Evolutionary conservation across 2,888 invertebrate genomes (phyloP), one percentile per base, ranked within the genome.

Genomic region (Acleris literana): DNA sequence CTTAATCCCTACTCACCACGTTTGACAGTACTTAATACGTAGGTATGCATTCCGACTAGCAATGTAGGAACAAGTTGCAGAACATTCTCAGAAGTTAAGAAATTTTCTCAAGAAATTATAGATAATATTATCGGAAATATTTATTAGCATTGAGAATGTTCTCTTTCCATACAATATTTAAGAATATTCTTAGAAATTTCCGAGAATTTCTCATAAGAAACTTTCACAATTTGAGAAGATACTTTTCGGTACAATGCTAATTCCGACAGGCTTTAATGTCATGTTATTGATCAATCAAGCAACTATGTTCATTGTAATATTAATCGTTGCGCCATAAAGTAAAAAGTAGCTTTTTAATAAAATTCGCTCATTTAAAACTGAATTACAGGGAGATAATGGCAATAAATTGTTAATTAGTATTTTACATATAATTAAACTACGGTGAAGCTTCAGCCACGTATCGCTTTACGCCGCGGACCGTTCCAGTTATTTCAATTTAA

Each of bases 321-420:
- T 25, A 52, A 52, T 52, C 13, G 20, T 39, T 20, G 49, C n/a
- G 20, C 3, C 33, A n/a, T 33, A 33, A 29, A 43, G 39, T 18
- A 39, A 25, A 18, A 0, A 22, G 11, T 49, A 44, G 51, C 6
- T 39, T 18, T 59, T 59, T 25, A 53, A 53, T 57, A 46, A 25
- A 60, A 60, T n/a, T 20, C 6, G 16, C 9, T 29, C 56, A 29
- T 33, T 61, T 5, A 43, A 53, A 54, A 25, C 43, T 60, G 53
- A 48, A 60, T 64, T 64, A 59, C 53, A 17, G 39, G 46, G 18
- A 61, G 56, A 29, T 46, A 52, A 33, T 17, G 60, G 60, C 59
- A 49, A 61, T 56, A 46, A 52, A 66, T 65, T 22, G 20, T 49
- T 55, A 65, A 65, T 65, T 44, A 60, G 49, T 56, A 22, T 61